phyloP scores from a whole-genome alignment of 92 coral and sea anemone species.

The Actinernus sp. region DNA sequence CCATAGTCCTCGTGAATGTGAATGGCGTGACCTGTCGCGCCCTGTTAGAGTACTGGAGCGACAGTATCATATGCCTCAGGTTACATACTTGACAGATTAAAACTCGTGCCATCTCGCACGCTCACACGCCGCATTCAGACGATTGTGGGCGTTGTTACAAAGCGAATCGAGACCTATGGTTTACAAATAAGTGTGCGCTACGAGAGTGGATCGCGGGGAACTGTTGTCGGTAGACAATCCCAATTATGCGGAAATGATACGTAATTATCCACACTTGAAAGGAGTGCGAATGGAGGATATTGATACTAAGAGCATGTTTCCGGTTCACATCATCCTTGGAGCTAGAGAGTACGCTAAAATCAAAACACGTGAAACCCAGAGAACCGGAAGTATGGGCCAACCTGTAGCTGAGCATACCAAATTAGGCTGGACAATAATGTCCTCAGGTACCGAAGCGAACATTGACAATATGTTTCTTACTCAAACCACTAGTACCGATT shows the following conservation, averaged over 20 bases:
- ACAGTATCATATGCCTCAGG: constrained; percentile 49
- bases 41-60: constrained; percentile 48
- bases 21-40: constrained; percentile 59
- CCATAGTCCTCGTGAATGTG: constrained; percentile 29
- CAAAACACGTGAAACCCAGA: constrained; percentile 51
- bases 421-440: constrained; percentile 71
- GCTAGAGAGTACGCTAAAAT: constrained; percentile 66
- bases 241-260: constrained; percentile 22
- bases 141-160: constrained; percentile 40
- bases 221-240: constrained; percentile 56
- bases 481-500: constrained; percentile 43
- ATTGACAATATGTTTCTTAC: constrained; percentile 45
- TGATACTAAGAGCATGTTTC: constrained; percentile 47
- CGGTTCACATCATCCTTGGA: constrained; percentile 60
- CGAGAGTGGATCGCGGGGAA: constrained; percentile 44
- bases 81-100: constrained; percentile 28
- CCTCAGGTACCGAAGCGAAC: constrained; percentile 60
- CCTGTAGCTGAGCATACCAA: constrained; percentile 53
- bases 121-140: constrained; percentile 52
- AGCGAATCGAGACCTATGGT: constrained; percentile 42
- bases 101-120: constrained; percentile 43
- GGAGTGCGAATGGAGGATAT: constrained; percentile 53
- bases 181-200: constrained; percentile 40
- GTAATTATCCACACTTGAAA: constrained; percentile 47
- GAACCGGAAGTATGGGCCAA: constrained; percentile 47